phyloP scores from a whole-genome alignment of 1,140 invertebrate species.

The Temnothorax longispinosus region DNA sequence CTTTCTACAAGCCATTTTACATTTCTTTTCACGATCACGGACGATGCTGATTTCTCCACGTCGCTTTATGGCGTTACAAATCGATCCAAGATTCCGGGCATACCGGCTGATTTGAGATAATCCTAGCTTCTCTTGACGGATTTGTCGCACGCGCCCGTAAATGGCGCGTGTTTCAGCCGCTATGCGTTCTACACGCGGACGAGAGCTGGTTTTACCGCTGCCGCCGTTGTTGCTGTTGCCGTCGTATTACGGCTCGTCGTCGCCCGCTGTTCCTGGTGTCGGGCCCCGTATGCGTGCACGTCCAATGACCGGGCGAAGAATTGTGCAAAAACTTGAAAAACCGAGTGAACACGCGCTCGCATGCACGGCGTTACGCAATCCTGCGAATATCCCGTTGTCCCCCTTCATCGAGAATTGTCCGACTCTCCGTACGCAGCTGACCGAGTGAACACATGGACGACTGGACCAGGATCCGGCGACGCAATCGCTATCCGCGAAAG shows the following conservation, averaged over 20 bases:
- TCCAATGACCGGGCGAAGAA: conserved; percentile 70
- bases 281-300: neutral
- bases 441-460: conserved; percentile 41
- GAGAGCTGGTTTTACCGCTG: conserved; percentile 16
- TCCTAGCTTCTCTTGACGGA: conserved; percentile 78
- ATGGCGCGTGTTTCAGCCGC: conserved; percentile 74
- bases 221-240: neutral
- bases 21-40: conserved; percentile 77
- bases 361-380: conserved; percentile 72
- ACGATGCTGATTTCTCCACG: conserved; percentile 72
- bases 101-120: conserved; percentile 82
- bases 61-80: conserved; percentile 81
- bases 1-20: conserved; percentile 21
- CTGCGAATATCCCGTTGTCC: conserved; percentile 77
- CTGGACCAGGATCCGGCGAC: neutral
- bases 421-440: conserved; percentile 66
- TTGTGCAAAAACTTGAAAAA: conserved; percentile 77
- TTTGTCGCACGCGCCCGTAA: conserved; percentile 83
- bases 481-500: conserved; percentile 58
- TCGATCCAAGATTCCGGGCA: conserved; percentile 82
- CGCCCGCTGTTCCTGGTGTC: conserved; percentile 65
- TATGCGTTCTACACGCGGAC: conserved; percentile 21
- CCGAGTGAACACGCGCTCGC: conserved; percentile 66
- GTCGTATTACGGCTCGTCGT: conserved; percentile 65
- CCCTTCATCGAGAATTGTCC: conserved; percentile 59